phyloP scores from a whole-genome alignment of 2,888 invertebrate species.

The Volucella inflata region DNA sequence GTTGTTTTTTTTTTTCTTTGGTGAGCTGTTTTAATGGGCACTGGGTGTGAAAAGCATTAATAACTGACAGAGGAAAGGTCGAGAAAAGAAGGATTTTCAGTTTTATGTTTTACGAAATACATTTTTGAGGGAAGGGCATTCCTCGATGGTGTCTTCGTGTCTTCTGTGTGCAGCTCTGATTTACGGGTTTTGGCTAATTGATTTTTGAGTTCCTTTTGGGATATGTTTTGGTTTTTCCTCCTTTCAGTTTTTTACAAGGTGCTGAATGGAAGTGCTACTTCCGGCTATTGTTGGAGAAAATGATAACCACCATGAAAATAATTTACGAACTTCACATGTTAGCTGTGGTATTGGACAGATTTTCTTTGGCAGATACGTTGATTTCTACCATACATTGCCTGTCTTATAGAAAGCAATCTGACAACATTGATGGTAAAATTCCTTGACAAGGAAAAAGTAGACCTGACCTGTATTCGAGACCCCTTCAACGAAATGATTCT shows the following conservation, averaged over 20 bases:
- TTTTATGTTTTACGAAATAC: background rate
- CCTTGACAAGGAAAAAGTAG: too few relatives aligned
- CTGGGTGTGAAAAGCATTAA: slow-evolving; percentile 65
- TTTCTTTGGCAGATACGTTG: too few relatives aligned
- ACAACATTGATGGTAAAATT: too few relatives aligned
- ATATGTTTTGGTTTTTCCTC: background rate
- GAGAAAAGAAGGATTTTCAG: slow-evolving; percentile 28
- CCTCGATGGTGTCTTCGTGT: background rate
- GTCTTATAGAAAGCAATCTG: too few relatives aligned
- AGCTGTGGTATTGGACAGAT: background rate
- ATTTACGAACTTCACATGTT: background rate
- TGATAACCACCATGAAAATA: background rate
- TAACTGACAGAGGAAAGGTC: slow-evolving; percentile 31
- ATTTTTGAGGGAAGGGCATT: background rate
- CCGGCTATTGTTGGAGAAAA: background rate
- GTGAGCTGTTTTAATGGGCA: slow-evolving; percentile 41
- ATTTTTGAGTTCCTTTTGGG: slow-evolving; percentile 46
- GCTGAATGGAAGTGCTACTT: background rate
- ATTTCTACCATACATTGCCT: too few relatives aligned
- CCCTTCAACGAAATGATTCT: too few relatives aligned
- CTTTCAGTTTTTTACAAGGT: background rate
- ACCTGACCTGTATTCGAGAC: too few relatives aligned
- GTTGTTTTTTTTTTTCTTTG: slow-evolving; percentile 29
- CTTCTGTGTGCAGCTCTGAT: slow-evolving; percentile 43
- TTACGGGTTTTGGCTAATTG: slow-evolving; percentile 61